Evolutionary conservation across 2,113 vertebrate species (phyloP).

Genomic region (Megaceryle maxima): DNA sequence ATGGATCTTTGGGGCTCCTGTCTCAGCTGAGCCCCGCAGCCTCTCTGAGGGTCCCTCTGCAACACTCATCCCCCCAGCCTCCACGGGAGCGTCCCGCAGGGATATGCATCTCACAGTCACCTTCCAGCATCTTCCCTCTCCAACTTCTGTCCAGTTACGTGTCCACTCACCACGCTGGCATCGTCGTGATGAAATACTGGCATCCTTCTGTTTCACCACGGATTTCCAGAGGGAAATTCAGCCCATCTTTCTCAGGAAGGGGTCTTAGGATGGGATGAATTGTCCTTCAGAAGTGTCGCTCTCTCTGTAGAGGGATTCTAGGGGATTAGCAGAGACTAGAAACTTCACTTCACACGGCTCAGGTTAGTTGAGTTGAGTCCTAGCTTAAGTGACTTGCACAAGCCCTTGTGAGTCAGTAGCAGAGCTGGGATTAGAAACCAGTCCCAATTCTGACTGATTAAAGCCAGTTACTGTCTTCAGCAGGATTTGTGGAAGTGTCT

Average conservation of each 20-base stretch:
- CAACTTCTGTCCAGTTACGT: accelerated
- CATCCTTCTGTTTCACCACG: accelerated
- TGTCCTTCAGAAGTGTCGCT: neutral
- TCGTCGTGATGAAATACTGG: accelerated
- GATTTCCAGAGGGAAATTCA: neutral
- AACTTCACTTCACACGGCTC: neutral
- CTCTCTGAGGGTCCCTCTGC: accelerated
- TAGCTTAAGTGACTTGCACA: neutral
- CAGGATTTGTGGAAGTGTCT: neutral
- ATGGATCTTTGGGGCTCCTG: accelerated
- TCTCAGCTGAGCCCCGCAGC: neutral
- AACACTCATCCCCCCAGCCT: neutral
- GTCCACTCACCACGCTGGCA: neutral
- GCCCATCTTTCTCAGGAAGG: neutral
- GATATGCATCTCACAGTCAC: too few relatives aligned
- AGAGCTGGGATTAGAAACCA: neutral
- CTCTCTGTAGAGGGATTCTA: neutral
- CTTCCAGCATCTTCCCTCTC: neutral
- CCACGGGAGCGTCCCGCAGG: neutral
- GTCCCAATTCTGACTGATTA: neutral
- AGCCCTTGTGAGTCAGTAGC: neutral
- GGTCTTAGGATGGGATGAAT: neutral
- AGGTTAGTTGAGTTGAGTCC: neutral
- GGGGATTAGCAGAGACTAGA: neutral
- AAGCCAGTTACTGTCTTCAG: neutral